phyloP scores from a whole-genome alignment of 1,140 invertebrate genomes.

The Drosophila burlai region DNA sequence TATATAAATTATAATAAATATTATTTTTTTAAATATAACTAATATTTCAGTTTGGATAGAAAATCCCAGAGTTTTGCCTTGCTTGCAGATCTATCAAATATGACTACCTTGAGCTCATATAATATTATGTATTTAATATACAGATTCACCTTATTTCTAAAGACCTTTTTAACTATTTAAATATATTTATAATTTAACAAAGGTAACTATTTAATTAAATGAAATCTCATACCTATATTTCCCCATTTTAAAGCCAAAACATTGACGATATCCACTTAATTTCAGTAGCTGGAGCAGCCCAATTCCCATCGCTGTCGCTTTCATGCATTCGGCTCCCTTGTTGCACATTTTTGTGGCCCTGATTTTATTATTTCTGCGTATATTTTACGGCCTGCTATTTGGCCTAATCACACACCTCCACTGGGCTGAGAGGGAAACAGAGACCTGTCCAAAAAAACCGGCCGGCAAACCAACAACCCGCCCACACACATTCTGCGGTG shows the following conservation, averaged over 20 bases:
- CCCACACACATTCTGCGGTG: constrained; percentile 70
- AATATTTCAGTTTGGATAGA: not conserved
- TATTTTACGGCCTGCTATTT: constrained; percentile 62
- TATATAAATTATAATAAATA: not conserved
- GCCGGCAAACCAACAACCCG: constrained; percentile 27
- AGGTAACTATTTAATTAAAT: too few relatives aligned
- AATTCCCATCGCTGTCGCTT: constrained; percentile 13
- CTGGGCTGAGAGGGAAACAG: not conserved
- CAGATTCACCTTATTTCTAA: not conserved
- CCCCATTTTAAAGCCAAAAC: not conserved
- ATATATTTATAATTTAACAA: not conserved
- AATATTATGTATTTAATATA: not conserved
- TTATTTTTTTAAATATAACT: not conserved
- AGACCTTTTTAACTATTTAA: not conserved
- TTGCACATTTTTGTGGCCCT: constrained; percentile 59
- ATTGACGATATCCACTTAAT: not conserved
- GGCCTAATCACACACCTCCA: constrained; percentile 50
- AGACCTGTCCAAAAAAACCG: constrained; percentile 10
- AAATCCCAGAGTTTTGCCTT: not conserved
- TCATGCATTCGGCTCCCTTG: constrained; percentile 15
- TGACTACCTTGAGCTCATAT: not conserved
- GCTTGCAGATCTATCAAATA: not conserved
- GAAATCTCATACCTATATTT: not conserved
- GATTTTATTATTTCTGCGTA: constrained; percentile 71
- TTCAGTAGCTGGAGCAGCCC: not conserved